Base-by-base conservation (phyloP, 2,888 invertebrate genomes). In the Anagyrus pseudococci region DNA sequence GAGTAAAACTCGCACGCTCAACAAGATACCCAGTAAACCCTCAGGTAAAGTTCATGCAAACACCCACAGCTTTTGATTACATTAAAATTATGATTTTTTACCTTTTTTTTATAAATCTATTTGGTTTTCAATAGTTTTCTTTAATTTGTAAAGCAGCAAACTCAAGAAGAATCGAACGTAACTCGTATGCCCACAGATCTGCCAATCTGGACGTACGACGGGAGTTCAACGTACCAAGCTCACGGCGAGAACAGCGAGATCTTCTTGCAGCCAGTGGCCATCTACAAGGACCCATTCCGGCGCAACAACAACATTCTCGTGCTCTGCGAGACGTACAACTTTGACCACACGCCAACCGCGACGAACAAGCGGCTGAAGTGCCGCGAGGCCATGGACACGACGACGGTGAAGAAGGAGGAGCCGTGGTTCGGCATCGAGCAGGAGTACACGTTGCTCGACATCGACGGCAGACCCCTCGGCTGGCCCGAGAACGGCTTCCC, bases 341-440 rank as follows among this genome's bases (percentile, higher is more conserved):
- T 91, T 82, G 91, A 94, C 82, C 90, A 90, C 80, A 89, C 90
- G 73, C 93, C 94, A 0, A 92, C 92, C 67, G 90, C 85, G 2
- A 87, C 90, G 37, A 95, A 95, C 79, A 85, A 92, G 73, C 87
- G 95, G 56, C 79, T 86, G 68, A 82, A 84, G 23, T 93, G 93
- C 74, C 83, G 89, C 53, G 90, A 93, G 71, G 91, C 90, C 0
- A 88, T 89, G 84, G 88, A 89, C 68, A 15, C 43, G 1, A 89
- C 89, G 53, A 3, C 33, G 0, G 90, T 90, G 55, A 85, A 85
- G 62, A 88, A 88, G 37, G 84, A 88, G 8, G 87, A 89, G 71
- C 94, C 95, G 0, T 95, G 94, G 95, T 96, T 95, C 77, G 95
- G 95, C 4, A 93, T 96, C 75, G 95, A 96, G 77, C 95, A 96